Evolutionary conservation across 2,797 vertebrate species (phyloP).

Genomic region (Pagetopsis macropterus): DNA sequence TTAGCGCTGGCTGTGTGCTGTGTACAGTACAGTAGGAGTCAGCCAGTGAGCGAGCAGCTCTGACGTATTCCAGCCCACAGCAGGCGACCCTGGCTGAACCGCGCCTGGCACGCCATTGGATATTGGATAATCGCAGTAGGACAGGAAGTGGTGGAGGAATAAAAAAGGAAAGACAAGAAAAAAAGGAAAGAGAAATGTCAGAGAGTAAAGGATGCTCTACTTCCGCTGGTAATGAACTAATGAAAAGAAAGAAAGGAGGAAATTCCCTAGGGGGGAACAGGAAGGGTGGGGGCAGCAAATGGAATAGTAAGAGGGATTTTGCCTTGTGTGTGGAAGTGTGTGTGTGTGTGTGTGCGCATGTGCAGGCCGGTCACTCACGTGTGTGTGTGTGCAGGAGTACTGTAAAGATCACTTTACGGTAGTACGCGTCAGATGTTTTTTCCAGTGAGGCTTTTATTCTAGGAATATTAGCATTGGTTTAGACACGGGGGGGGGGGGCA

Average conservation of each 20-base stretch:
- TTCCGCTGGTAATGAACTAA: conserved; percentile 66
- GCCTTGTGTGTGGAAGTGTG: conserved; percentile 40
- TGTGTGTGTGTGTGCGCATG: conserved; percentile 39
- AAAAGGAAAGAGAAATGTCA: conserved; percentile 32
- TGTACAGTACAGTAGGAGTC: conserved; percentile 55
- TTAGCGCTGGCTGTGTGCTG: conserved; percentile 52
- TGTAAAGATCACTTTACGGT: conserved; percentile 70
- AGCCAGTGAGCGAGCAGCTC: conserved; percentile 50
- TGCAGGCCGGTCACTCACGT: conserved; percentile 54
- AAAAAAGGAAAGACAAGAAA: conserved; percentile 6
- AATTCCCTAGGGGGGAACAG: conserved; percentile 50
- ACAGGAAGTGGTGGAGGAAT: conserved; percentile 63
- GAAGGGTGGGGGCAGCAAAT: conserved; percentile 62
- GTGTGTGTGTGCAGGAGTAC: conserved; percentile 44
- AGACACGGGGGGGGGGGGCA: conserved; percentile 26
- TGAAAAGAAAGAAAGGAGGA: conserved; percentile 59
- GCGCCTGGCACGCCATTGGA: conserved; percentile 54
- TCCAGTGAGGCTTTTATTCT: conserved; percentile 59
- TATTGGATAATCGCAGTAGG: conserved; percentile 66
- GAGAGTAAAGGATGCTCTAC: conserved; percentile 52
- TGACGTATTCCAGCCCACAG: conserved; percentile 71
- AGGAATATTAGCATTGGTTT: conserved; percentile 65
- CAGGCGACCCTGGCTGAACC: conserved; percentile 70
- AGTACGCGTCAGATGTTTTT: conserved; percentile 58
- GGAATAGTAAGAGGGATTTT: conserved; percentile 64